These are phyloP conservation scores for Corvus hawaiiensis DNA, from an alignment of 2,113 vertebrate genomes.

Conservation along the genomic window DNA sequence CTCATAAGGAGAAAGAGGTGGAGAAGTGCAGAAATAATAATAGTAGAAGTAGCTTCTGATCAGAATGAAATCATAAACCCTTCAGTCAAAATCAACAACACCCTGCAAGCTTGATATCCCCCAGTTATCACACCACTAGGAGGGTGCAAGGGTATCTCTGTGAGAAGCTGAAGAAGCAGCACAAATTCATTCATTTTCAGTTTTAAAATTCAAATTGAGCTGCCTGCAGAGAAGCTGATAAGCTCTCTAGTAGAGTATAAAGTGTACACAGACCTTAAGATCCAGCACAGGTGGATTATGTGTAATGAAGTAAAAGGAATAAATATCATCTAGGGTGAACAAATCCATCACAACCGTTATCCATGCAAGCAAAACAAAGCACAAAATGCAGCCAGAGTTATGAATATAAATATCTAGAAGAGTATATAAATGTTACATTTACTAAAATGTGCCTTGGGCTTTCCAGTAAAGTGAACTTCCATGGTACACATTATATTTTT, in stretches of 20 bases:
- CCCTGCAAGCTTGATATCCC: conserved; percentile 30
- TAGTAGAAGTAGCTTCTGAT: not conserved
- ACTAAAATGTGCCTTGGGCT: not conserved
- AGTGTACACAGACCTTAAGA: conserved; percentile 71
- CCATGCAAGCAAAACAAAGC: conserved; percentile 58
- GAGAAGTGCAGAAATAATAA: not conserved
- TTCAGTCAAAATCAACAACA: conserved; percentile 43
- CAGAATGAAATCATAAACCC: not conserved
- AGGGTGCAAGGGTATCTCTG: conserved; percentile 11
- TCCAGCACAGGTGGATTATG: conserved; percentile 77
- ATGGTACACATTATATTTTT: not conserved
- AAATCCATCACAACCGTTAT: conserved; percentile 65
- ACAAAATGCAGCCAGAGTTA: conserved; percentile 27
- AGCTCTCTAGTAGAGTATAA: conserved; percentile 75
- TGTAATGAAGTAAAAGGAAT: conserved; percentile 79
- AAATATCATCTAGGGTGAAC: conserved; percentile 74
- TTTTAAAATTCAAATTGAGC: conserved; percentile 85
- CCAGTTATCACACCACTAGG: conserved; percentile 51
- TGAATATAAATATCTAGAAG: conserved; percentile 51
- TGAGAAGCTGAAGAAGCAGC: conserved; percentile 57
- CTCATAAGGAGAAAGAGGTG: not conserved
- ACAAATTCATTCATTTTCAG: conserved; percentile 70
- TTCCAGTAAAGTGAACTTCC: not conserved
- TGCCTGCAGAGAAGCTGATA: conserved; percentile 83
- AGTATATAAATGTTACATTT: conserved; percentile 18